These are phyloP conservation scores for Ethmia dodecea DNA, from an alignment of 2,888 invertebrate species.

Conservation along the genomic window DNA sequence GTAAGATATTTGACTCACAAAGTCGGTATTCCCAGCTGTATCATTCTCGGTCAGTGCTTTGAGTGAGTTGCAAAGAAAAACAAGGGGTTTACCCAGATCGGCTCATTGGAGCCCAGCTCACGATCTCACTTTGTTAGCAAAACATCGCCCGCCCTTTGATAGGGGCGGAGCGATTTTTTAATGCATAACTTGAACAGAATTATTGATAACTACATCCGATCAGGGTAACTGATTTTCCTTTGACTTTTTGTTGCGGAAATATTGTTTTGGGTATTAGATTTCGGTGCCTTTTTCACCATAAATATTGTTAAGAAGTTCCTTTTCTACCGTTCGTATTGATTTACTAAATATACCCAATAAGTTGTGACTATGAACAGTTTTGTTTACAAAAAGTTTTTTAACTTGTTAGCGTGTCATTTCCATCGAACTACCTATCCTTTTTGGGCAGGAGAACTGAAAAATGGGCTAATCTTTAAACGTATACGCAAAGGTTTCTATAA, in stretches of 20 bases:
- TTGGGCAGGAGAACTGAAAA: too few relatives aligned
- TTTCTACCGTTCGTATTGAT: too few relatives aligned
- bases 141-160: slow-evolving; percentile 67
- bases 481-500: too few relatives aligned
- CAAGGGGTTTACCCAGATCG: slow-evolving; percentile 57
- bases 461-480: too few relatives aligned
- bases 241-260: slow-evolving; percentile 26
- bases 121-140: slow-evolving; percentile 73
- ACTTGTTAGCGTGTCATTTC: too few relatives aligned
- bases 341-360: too few relatives aligned
- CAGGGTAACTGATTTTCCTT: slow-evolving; percentile 42
- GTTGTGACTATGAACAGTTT: too few relatives aligned
- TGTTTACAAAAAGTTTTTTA: too few relatives aligned
- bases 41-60: slow-evolving; percentile 42
- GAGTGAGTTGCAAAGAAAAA: slow-evolving; percentile 67
- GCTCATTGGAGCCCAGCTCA: slow-evolving; percentile 61
- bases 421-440: too few relatives aligned
- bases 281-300: too few relatives aligned
- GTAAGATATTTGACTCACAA: slow-evolving; percentile 18
- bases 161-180: slow-evolving; percentile 58
- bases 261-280: slow-evolving; percentile 14
- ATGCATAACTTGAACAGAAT: slow-evolving; percentile 69
- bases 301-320: too few relatives aligned
- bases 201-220: slow-evolving; percentile 58
- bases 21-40: slow-evolving; percentile 35